Base-by-base conservation (phyloP, 2,797 vertebrate genomes). In the Pipistrellus kuhlii region DNA sequence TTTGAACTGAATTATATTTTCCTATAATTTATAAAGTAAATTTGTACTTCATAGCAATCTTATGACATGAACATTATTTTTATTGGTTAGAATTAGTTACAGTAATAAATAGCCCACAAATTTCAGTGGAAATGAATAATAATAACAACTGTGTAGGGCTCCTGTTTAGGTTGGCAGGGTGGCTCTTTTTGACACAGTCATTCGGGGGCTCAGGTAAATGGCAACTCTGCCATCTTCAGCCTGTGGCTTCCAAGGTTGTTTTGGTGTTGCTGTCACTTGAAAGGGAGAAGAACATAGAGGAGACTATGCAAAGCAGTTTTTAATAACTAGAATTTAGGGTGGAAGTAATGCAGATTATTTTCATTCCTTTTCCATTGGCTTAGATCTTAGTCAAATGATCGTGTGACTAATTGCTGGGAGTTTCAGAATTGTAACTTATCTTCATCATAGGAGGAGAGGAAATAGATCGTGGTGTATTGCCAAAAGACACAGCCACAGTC, bases 21-120 rank as follows among this genome's bases (percentile, higher is more conserved):
- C 55, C 20, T 35, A 48, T 53, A 53, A 71, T 80, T 90, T 95
- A 62, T 35, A 90, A 83, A 78, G n/a, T 69, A 78, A 90, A 69
- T 44, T 51, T 92, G 11, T n/a, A 55, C 17, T 75, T 89, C 38
- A 78, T 11, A 73, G 48, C 8, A 35, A 21, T 83, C 35, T 78
- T 73, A 8, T 68, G 59, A 86, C 55, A 44, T 87, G 35, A 38
- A 17, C 38, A 66, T 77, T 5, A 44, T 35, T 88, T 72, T 62
- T 38, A 71, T 38, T 81, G 53, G 4, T n/a, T 64, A 71, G 30
- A 17, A 3, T 51, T 85, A 77, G 8, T 12, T 75, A 15, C 12
- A 46, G 23, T 32, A 93, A 69, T 10, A 85, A 57, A 48, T 77
- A 62, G 18, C 30, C 0, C 12, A 21, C 20, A 53, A 69, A 80